A percentile compares a stretch with the other conserved stretches of the same genome.
Conservation (phyloP, 2,888 invertebrate genomes). For the Cynaeus angustus region DNA sequence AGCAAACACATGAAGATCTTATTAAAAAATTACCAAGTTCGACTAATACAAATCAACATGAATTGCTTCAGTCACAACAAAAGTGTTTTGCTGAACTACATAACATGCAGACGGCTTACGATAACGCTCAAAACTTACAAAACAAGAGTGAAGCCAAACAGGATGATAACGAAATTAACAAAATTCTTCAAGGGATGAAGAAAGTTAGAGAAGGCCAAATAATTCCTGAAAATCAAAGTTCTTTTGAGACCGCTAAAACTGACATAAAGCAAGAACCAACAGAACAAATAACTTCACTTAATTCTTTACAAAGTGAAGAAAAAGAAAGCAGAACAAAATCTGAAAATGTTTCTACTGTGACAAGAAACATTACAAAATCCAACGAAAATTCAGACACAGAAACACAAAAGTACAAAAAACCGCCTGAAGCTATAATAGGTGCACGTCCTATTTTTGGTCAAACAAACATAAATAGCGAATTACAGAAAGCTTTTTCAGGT, state of each 20-base stretch:
- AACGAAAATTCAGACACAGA: constrained; percentile 1
- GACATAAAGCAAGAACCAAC: no score
- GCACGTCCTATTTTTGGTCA: constrained; percentile 70
- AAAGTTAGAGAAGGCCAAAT: constrained; percentile 51
- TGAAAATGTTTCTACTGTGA: neutral
- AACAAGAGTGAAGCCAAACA: constrained; percentile 49
- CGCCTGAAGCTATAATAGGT: constrained; percentile 69
- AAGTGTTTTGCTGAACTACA: constrained; percentile 65
- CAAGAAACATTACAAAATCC: no score
- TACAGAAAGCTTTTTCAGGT: constrained; percentile 67
- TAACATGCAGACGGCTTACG: constrained; percentile 64
- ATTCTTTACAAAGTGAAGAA: no score
- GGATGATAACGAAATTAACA: constrained; percentile 53
- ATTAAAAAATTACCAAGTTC: constrained; percentile 59
- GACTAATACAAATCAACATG: constrained; percentile 61
- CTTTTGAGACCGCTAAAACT: no score
- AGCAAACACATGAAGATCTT: constrained; percentile 61
- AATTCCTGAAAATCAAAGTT: neutral
- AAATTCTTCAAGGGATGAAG: constrained; percentile 56
- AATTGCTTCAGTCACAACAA: constrained; percentile 63
- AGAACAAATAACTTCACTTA: no score
- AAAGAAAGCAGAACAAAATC: neutral
- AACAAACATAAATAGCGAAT: constrained; percentile 68
- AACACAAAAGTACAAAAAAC: constrained; percentile 65
- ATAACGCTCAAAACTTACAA: constrained; percentile 54